phyloP scores from a whole-genome alignment of 2,888 invertebrate genomes.

The Calameuta idolon region DNA sequence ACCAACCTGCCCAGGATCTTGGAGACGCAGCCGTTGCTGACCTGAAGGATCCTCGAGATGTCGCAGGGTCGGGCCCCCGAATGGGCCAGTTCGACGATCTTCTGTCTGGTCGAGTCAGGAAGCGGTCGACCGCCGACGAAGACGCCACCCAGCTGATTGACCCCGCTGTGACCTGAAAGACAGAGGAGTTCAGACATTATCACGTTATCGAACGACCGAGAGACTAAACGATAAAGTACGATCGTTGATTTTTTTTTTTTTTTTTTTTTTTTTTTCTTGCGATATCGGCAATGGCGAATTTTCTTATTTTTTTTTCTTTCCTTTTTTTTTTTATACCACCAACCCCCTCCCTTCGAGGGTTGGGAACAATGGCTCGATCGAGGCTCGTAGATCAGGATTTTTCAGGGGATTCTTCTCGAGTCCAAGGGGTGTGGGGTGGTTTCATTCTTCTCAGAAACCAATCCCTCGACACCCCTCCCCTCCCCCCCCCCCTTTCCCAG shows the following conservation, averaged over 20 bases:
- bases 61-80: slow-evolving; percentile 98
- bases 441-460: slow-evolving; percentile 5
- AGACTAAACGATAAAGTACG: background rate
- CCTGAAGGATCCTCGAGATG: slow-evolving; percentile 97
- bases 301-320: no score
- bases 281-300: no score
- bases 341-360: no score
- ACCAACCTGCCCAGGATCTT: slow-evolving; percentile 97
- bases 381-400: background rate
- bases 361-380: slow-evolving; percentile 1
- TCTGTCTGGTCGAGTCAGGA: slow-evolving; percentile 97
- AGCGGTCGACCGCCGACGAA: slow-evolving; percentile 98
- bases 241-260: background rate
- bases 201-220: background rate
- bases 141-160: slow-evolving; percentile 99
- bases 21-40: slow-evolving; percentile 99
- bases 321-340: no score
- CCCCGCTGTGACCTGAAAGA: slow-evolving; percentile 92
- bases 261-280: background rate
- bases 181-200: slow-evolving; percentile 23
- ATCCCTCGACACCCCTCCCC: background rate
- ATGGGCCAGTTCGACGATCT: slow-evolving; percentile 98
- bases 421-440: background rate
- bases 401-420: background rate
- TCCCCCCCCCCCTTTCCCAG: background rate